These are phyloP conservation scores for Rousettus leschenaultii DNA, from an alignment of 2,113 vertebrate species.

Conservation along the genomic window DNA sequence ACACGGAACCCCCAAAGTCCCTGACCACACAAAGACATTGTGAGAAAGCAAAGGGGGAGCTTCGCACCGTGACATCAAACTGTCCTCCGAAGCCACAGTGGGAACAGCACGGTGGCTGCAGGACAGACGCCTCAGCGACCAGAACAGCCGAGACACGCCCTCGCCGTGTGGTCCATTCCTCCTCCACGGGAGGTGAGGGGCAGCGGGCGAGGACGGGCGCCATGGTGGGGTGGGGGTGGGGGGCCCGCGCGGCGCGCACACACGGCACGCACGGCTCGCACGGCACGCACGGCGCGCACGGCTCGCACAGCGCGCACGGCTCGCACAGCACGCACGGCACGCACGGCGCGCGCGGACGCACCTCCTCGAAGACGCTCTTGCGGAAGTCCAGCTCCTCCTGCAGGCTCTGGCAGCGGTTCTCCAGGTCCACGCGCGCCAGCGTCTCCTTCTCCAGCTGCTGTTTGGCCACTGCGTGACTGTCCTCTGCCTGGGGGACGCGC, in stretches of 20 bases:
- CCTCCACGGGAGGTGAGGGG: not conserved
- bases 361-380: constrained; percentile 96
- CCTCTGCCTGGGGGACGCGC: constrained; percentile 86
- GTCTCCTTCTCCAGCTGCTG: constrained; percentile 96
- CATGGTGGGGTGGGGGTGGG: too few relatives aligned
- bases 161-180: too few relatives aligned
- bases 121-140: too few relatives aligned
- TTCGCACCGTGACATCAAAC: not conserved
- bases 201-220: not conserved
- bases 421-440: constrained; percentile 94
- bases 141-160: not conserved
- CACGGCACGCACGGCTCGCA: too few relatives aligned
- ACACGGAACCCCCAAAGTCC: not conserved
- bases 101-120: too few relatives aligned
- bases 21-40: not conserved
- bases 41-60: not conserved
- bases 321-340: too few relatives aligned
- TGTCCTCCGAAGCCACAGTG: not conserved
- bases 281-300: too few relatives aligned
- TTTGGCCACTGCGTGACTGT: constrained; percentile 91
- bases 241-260: too few relatives aligned
- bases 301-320: too few relatives aligned
- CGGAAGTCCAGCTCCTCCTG: constrained; percentile 96
- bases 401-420: constrained; percentile 96
- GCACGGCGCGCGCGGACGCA: not conserved